These are phyloP conservation scores for Hiodon tergisus DNA, from an alignment of 2,113 vertebrate species.

Conservation along the genomic window DNA sequence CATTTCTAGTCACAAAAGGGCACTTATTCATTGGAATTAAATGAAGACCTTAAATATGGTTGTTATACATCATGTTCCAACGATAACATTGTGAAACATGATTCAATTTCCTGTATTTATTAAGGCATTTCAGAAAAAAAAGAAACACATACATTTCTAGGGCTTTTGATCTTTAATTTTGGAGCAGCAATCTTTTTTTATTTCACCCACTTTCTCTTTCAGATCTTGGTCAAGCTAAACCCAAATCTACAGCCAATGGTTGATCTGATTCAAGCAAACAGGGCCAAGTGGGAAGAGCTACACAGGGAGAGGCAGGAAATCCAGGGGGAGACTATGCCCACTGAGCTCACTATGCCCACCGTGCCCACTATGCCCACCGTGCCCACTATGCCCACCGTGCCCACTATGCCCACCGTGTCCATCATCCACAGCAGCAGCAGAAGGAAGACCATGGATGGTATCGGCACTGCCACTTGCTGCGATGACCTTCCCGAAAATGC, in stretches of 20 bases:
- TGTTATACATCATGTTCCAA: too few relatives aligned
- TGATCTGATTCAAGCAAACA: conserved; percentile 80
- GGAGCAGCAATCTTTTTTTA: conserved; percentile 40
- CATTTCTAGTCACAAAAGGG: too few relatives aligned
- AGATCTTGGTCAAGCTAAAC: conserved; percentile 90
- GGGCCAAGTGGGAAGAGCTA: conserved; percentile 87
- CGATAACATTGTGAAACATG: too few relatives aligned
- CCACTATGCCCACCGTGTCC: too few relatives aligned
- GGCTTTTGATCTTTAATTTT: neutral
- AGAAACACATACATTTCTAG: too few relatives aligned
- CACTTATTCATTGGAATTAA: too few relatives aligned
- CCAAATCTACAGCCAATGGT: conserved; percentile 91
- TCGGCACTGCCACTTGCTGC: conserved; percentile 32
- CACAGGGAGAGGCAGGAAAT: conserved; percentile 68
- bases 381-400: too few relatives aligned
- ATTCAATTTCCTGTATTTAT: too few relatives aligned
- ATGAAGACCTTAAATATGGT: too few relatives aligned
- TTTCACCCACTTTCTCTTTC: conserved; percentile 22
- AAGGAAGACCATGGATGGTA: conserved; percentile 36
- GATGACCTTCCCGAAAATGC: conserved; percentile 39
- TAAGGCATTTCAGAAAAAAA: too few relatives aligned
- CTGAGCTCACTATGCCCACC: too few relatives aligned
- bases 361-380: too few relatives aligned
- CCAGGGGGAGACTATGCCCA: conserved; percentile 38
- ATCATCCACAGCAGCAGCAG: conserved; percentile 29